These are phyloP conservation scores for Harlomillsia oculata DNA, from an alignment of 1,140 invertebrate genomes.

Conservation along the genomic window DNA sequence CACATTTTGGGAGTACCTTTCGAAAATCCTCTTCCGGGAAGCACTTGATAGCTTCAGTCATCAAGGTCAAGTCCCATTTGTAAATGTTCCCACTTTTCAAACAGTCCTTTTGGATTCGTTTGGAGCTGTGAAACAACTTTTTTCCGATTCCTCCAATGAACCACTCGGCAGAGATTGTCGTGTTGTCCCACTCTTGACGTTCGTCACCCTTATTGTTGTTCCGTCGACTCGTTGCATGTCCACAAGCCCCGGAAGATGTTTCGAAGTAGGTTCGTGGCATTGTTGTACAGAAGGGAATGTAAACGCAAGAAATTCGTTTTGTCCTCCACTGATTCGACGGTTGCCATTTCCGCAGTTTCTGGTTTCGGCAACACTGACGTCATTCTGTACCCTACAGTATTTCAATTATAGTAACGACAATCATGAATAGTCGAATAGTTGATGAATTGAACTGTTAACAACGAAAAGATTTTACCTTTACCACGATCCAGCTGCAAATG, in stretches of 20 bases:
- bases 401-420: too few species aligned
- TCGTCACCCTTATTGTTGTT: too few species aligned
- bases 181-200: slow-evolving; percentile 15
- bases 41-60: neutral
- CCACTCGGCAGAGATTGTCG: neutral
- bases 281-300: neutral
- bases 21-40: neutral
- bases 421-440: too few species aligned
- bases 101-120: slow-evolving; percentile 1
- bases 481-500: too few species aligned
- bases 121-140: neutral
- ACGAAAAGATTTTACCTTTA: too few species aligned
- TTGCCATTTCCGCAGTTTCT: too few species aligned
- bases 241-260: neutral
- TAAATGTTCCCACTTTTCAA: slow-evolving; percentile 7
- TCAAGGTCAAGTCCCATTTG: slow-evolving; percentile 11
- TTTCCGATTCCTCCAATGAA: neutral
- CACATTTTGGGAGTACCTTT: neutral
- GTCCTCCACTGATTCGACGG: too few species aligned
- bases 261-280: neutral
- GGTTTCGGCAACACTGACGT: too few species aligned
- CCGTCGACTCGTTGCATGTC: neutral
- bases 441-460: too few species aligned
- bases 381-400: too few species aligned
- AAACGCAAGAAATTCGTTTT: slow-evolving; percentile 6